Evolutionary conservation across 2,888 invertebrate species (phyloP), one percentile per base, ranked within the genome.

Genomic region (Lasioglossum figueresi): DNA sequence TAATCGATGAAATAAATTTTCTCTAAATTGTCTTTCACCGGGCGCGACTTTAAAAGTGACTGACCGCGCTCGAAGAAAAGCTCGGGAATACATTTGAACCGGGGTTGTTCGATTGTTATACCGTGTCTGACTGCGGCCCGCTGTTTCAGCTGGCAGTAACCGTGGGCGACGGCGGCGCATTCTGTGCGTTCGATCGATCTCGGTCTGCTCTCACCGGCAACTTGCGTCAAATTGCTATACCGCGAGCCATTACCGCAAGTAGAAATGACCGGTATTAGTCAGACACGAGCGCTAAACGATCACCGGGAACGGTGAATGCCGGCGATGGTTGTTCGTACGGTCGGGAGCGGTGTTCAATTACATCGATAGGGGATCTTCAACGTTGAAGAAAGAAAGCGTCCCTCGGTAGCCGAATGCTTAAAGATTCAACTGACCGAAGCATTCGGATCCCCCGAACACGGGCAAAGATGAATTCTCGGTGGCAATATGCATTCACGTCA

Each of bases 401-500:
- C 56, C n/a, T 3, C 1, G 56, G n/a, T 56, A n/a, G n/a, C 12
- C n/a, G n/a, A n/a, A 12, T 4, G 56, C n/a, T 56, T n/a, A 12
- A 56, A 56, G 56, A 56, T 56, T 56, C 56, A 56, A 56, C 56
- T 56, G 56, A 56, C 56, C 56, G 56, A 0, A 10, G 10, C 56
- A 56, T 56, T 56, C 56, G 56, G n/a, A 56, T n/a, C 2, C 4
- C 56, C n/a, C 19, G 63, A 63, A 63, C 63, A 16, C 16, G 8
- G 31, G 63, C 27, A 63, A 63, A 31, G 31, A 63, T 12, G 63
- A 63, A 63, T 63, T 45, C 31, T 63, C 63, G 63, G 63, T 12
- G 45, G 77, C 12, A 70, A 77, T 72, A 27, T 37, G 79, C 14
- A n/a, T 19, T 59, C 71, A 43, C 45, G 72, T n/a, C 72, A 45